Conservation (phyloP, 30 jellyfish, hydroid and myxozoan genomes). For the Chrysaora quinquecirrha region DNA sequence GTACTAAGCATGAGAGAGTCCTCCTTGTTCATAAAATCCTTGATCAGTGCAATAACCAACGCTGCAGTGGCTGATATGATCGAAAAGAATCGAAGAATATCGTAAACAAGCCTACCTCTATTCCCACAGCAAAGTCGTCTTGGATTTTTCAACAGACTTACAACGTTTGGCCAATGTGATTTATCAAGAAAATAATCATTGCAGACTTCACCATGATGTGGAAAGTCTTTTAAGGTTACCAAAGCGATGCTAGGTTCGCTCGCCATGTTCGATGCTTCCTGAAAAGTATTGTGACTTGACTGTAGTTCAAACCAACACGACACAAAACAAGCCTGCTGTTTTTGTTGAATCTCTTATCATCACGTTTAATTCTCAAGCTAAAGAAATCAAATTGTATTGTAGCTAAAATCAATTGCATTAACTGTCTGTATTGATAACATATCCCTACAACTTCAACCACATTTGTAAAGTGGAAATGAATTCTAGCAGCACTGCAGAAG, state of each 20-base stretch:
- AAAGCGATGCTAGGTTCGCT: background rate
- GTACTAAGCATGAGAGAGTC: background rate
- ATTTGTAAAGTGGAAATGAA: too few relatives aligned
- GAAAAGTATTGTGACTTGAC: too few relatives aligned
- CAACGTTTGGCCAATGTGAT: background rate
- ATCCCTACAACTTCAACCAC: too few relatives aligned
- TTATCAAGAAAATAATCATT: background rate
- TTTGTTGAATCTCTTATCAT: too few relatives aligned
- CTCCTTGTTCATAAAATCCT: background rate
- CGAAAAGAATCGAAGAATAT: background rate
- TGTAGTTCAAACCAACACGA: too few relatives aligned
- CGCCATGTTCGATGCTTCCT: too few relatives aligned
- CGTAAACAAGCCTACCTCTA: background rate
- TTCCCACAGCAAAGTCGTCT: background rate
- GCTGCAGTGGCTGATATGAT: constrained; percentile 4
- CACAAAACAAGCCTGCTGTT: too few relatives aligned
- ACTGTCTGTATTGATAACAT: too few relatives aligned
- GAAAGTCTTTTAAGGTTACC: constrained; percentile 3
- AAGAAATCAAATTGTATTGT: too few relatives aligned
- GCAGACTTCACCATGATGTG: background rate
- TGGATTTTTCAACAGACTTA: background rate
- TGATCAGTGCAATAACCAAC: background rate
- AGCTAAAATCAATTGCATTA: too few relatives aligned
- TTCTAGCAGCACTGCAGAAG: too few relatives aligned
- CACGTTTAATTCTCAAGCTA: too few relatives aligned